Evolutionary conservation across 2,888 invertebrate genomes (phyloP).

Genomic region (Apantesis nais): DNA sequence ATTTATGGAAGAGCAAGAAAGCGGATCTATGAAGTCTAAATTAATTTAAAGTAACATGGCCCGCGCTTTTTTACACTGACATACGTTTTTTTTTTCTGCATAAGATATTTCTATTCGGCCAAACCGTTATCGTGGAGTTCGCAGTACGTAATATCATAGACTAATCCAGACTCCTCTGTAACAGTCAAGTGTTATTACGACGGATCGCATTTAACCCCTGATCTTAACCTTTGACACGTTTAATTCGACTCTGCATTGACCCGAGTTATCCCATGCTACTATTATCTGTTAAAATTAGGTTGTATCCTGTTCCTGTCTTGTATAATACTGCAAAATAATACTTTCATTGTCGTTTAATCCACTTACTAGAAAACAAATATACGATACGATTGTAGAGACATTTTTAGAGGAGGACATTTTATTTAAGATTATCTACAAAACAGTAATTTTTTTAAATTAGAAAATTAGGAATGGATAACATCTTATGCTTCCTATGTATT

Average conservation of each 20-base stretch:
- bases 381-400: neutral
- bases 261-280: constrained; percentile 44
- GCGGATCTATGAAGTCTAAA: neutral
- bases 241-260: constrained; percentile 74
- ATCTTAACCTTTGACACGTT: constrained; percentile 59
- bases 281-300: constrained; percentile 21
- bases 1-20: neutral
- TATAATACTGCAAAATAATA: neutral
- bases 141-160: constrained; percentile 33
- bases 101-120: constrained; percentile 8
- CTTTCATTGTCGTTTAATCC: neutral
- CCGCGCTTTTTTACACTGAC: constrained; percentile 9
- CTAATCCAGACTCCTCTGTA: constrained; percentile 39
- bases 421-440: neutral
- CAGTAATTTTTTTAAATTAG: neutral
- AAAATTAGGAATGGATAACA: neutral
- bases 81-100: constrained; percentile 16
- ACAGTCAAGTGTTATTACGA: constrained; percentile 50
- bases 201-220: constrained; percentile 66
- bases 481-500: neutral
- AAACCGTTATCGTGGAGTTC: constrained; percentile 32
- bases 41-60: neutral
- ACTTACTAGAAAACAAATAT: neutral
- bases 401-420: neutral
- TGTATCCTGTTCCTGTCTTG: constrained; percentile 16